Evolutionary conservation across 1,140 invertebrate species (phyloP), one percentile per base, ranked within the genome.

Genomic region (Achroia grisella): DNA sequence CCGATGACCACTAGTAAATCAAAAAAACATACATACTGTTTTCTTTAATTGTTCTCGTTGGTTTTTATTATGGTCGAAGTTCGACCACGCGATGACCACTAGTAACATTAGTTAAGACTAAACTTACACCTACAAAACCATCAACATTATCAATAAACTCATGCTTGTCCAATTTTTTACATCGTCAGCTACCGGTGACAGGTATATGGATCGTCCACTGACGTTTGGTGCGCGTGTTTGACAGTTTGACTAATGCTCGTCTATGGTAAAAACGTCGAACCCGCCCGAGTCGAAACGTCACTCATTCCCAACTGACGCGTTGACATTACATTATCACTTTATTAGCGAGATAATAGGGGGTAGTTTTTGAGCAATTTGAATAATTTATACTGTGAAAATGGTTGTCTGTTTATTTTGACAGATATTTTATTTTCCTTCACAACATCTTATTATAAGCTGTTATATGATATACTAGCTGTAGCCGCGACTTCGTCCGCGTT

Each of bases 161-260:
- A 0, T 8, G 31, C 48, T 13, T 23, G 31, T 48, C 48, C 40
- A 50, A 49, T 63, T 71, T 63, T 59, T 51, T 47, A 65, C 50
- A 55, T 63, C 44, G 37, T 42, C 43, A 36, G 68, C 71, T 74
- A 66, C 74, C 65, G 70, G 57, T 56, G 56, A 65, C 64, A 52
- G 49, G 33, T 53, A 65, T 63, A 60, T 63, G 56, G 62, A 69
- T 67, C 30, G 30, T 37, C 35, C 14, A 17, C 30, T 72, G 71
- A 72, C 75, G 71, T 64, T 64, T 55, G 40, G 50, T 50, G 60
- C 50, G 46, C 43, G 50, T 42, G 59, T 63, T 70, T 69, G 72
- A 79, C 72, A 73, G 63, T 58, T 76, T 76, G 72, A 79, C 64
- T 71, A 71, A 79, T 79, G 75, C 53, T 68, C 54, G 69, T 68